Base-by-base conservation (phyloP, 2,888 invertebrate genomes). In the Hydropsyche betteni region DNA sequence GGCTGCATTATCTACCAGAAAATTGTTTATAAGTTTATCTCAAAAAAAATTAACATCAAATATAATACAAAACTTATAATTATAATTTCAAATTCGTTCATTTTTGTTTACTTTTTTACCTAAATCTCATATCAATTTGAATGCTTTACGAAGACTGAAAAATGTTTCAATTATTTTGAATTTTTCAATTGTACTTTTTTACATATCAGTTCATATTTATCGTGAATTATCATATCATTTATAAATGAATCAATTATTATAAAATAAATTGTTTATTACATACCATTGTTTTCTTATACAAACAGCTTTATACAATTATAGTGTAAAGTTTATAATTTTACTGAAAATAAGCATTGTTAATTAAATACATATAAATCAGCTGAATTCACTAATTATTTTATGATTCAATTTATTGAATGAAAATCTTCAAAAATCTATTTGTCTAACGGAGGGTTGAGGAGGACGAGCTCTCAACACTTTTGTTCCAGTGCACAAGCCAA, bases 231-330 rank as follows among this genome's bases (percentile, higher is more conserved):
- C 51, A 70, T 70, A 53, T 69, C 36, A 68, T 70, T 33, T 70
- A n/a, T 64, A 38, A 70, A 38, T 14, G 52, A 53, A 64, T 34
- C 34, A 64, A 64, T 33, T 64, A 36, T 64, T 34, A 51, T 38
- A 69, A 53, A 53, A 70, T 53, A 70, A 70, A 70, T 53, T 70
- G 70, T 70, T 70, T 70, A 70, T 70, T 70, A 70, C 70, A 53
- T 53, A 70, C 33, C 51, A 10, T 36, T 44, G n/a, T 69, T 69
- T 69, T 24, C 16, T 44, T 44, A 24, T 24, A 24, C 24, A 24
- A 24, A 2, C 44, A 44, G 3, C 44, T 44, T 10, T 44, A 24
- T 24, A 24, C 24, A 24, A 24, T 24, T 24, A 24, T 24, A 24
- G 24, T 24, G 1, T 2, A 24, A 24, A 24, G 24, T 44, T 44